Evolutionary conservation across 1,140 invertebrate genomes (phyloP).

Genomic region (Drosophila nannoptera): DNA sequence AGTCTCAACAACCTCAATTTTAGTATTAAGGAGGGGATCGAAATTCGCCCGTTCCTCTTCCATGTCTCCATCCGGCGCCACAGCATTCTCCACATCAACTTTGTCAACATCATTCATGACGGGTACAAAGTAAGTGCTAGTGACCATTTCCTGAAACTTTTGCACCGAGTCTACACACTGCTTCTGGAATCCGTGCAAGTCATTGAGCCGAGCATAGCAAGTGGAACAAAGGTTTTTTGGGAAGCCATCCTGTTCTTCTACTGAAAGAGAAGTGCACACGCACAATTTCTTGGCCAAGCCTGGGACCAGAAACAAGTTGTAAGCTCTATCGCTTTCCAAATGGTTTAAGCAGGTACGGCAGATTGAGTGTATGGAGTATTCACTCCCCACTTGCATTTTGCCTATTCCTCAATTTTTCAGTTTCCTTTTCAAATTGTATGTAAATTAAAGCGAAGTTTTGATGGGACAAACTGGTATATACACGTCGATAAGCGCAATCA

Average conservation of each 20-base stretch:
- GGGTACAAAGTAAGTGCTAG: slow-evolving; percentile 54
- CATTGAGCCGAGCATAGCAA: slow-evolving; percentile 65
- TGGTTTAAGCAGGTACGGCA: slow-evolving; percentile 69
- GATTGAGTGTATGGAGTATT: slow-evolving; percentile 70
- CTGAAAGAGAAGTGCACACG: slow-evolving; percentile 68
- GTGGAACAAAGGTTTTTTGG: slow-evolving; percentile 68
- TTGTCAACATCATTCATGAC: slow-evolving; percentile 28
- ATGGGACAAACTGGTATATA: slow-evolving; percentile 40
- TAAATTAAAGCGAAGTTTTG: slow-evolving; percentile 32
- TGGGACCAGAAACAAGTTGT: slow-evolving; percentile 67
- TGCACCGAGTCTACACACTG: slow-evolving; percentile 68
- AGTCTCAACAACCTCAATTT: slow-evolving; percentile 73
- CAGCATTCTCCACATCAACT: slow-evolving; percentile 52
- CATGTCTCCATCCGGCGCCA: slow-evolving; percentile 38
- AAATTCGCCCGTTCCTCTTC: slow-evolving; percentile 70
- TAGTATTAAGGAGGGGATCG: slow-evolving; percentile 69
- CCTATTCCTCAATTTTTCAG: background rate
- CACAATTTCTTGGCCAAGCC: slow-evolving; percentile 72
- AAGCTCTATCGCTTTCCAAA: slow-evolving; percentile 50
- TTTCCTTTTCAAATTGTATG: slow-evolving; percentile 21
- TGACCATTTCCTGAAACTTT: slow-evolving; percentile 70
- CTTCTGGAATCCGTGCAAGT: slow-evolving; percentile 71
- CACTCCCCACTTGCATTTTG: slow-evolving; percentile 57
- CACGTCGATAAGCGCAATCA: slow-evolving; percentile 30
- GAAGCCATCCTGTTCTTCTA: slow-evolving; percentile 71